Evolutionary conservation across 2,113 vertebrate species (phyloP).

Genomic region (Epinephelus cyanopodus): DNA sequence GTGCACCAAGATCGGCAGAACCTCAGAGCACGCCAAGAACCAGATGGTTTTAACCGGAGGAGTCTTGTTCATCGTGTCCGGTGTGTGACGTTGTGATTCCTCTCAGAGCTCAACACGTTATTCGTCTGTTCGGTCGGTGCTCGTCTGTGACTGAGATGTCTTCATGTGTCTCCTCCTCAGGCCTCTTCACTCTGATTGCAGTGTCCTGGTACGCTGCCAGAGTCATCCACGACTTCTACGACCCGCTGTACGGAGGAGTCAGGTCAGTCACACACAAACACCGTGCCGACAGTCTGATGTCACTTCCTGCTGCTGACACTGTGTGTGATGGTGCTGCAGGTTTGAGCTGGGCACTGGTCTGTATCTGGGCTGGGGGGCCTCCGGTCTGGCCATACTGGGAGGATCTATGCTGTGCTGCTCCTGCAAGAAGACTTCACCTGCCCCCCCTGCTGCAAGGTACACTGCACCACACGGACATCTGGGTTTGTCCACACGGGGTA

Average conservation of each 20-base stretch:
- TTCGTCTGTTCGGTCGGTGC: too few species aligned
- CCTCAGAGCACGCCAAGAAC: constrained; percentile 80
- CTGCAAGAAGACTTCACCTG: constrained; percentile 60
- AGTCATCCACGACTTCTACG: constrained; percentile 81
- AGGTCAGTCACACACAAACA: constrained; percentile 63
- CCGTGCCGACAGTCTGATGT: background rate
- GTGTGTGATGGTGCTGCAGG: constrained; percentile 73
- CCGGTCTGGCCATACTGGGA: constrained; percentile 84
- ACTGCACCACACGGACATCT: background rate
- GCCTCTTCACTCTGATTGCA: constrained; percentile 71
- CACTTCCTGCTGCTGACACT: background rate
- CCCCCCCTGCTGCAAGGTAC: constrained; percentile 59
- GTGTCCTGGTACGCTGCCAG: constrained; percentile 81
- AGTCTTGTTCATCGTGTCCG: constrained; percentile 86
- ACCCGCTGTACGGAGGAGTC: constrained; percentile 69
- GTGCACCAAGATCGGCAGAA: constrained; percentile 86
- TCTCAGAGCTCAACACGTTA: too few species aligned
- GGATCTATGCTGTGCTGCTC: constrained; percentile 88
- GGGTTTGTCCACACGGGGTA: too few species aligned
- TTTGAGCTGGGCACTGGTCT: constrained; percentile 89
- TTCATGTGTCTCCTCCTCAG: constrained; percentile 50
- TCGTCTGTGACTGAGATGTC: too few species aligned
- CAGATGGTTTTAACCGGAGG: constrained; percentile 86
- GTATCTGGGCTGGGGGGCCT: constrained; percentile 90
- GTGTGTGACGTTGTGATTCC: constrained; percentile 67